phyloP scores from a whole-genome alignment of 2,888 invertebrate species.

The Tipula helvola region DNA sequence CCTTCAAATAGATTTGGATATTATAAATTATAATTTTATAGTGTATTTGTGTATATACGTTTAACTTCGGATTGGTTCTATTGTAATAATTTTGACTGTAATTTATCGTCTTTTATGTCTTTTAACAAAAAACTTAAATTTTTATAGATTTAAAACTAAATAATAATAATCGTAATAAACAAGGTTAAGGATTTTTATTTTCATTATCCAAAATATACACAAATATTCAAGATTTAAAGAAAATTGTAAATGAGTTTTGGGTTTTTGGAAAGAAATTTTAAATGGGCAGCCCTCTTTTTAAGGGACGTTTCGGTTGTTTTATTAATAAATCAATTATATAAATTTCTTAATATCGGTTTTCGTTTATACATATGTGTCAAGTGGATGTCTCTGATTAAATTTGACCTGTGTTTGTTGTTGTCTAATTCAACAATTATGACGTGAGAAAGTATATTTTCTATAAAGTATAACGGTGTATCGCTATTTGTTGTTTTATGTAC shows the following conservation, averaged over 20 bases:
- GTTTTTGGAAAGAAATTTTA: not conserved
- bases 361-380: not conserved
- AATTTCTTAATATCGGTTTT: not conserved
- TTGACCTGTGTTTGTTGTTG: not conserved
- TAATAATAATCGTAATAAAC: not conserved
- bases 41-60: not conserved
- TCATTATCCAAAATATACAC: not conserved
- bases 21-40: slow-evolving; percentile 4
- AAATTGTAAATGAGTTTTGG: not conserved
- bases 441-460: not conserved
- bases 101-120: not conserved
- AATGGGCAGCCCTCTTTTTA: not conserved
- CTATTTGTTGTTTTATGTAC: not conserved
- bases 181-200: not conserved
- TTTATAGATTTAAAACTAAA: not conserved
- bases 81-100: not conserved
- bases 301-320: not conserved
- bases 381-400: not conserved
- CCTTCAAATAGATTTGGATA: not conserved
- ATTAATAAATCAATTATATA: not conserved
- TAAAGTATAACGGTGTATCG: not conserved
- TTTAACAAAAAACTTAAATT: not conserved
- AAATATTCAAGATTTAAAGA: not conserved
- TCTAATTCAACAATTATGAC: not conserved
- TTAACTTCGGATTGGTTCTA: not conserved